Conservation (phyloP, 2,797 vertebrate species). For the Austrolebias charrua region DNA sequence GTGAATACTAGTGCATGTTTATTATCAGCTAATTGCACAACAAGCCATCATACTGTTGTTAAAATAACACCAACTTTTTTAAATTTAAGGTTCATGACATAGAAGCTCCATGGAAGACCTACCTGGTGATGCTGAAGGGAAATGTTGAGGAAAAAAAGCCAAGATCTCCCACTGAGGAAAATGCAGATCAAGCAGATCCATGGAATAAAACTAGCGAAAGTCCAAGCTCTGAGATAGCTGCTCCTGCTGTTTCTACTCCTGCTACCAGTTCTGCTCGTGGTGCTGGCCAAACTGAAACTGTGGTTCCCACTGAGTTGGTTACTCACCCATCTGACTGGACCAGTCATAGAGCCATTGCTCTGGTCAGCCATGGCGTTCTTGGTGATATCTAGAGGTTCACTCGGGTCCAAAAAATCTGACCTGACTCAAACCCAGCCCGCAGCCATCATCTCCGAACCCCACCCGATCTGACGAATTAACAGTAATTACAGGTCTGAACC, state of each 20-base stretch:
- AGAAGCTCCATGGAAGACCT: constrained; percentile 96
- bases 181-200: constrained; percentile 53
- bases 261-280: not conserved
- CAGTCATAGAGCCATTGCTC: not conserved
- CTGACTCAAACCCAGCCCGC: no score
- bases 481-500: no score
- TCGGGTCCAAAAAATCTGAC: no score
- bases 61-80: constrained; percentile 23
- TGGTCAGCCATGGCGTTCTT: constrained; percentile 49
- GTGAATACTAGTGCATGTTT: not conserved
- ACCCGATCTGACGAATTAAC: no score
- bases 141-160: constrained; percentile 82
- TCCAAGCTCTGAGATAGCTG: not conserved
- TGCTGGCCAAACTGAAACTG: constrained; percentile 11
- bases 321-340: constrained; percentile 75
- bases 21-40: not conserved
- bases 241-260: not conserved
- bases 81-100: constrained; percentile 89
- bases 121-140: constrained; percentile 91
- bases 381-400: no score
- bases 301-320: constrained; percentile 58
- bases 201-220: constrained; percentile 37
- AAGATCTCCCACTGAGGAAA: constrained; percentile 45
- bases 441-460: no score
- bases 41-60: not conserved